Evolutionary conservation across 2,113 vertebrate species (phyloP), one percentile per base, ranked within the genome.

Genomic region (Podarcis cretensis): DNA sequence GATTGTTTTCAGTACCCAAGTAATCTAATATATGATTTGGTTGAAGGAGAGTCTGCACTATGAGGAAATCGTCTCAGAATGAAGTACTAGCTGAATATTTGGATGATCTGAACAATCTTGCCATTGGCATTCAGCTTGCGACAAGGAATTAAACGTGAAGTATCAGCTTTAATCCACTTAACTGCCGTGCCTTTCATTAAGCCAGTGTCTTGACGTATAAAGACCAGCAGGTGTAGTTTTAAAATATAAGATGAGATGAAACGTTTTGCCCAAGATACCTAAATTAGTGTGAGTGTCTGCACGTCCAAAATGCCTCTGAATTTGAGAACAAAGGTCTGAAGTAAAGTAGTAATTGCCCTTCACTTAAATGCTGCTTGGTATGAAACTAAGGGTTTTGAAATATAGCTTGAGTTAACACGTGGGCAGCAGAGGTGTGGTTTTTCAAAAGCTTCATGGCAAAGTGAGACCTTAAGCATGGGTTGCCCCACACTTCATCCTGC

Each of bases 31-130:
- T 32, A 79, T 89, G 54, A 27, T 57, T 81, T 57, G 79, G 59
- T 90, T 69, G 66, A 90, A 89, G 90, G n/a, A 88, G 89, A 90
- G 89, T 80, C 48, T 71, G 87, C 35, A 86, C 76, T 48, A 8
- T 57, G 13, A 18, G 54, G 68, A 90, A 86, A 18, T 37, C 76
- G 23, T 91, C 90, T 94, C 91, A 94, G 30, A 57, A 83, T 77
- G 23, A 93, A 90, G 4, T 89, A 43, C 65, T 87, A 48, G 84
- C 86, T 83, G 40, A 85, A 89, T 87, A 84, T 86, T 76, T 54
- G 68, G 37, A 40, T 1, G 87, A 35, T 69, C 91, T 69, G 81
- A 85, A 90, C 78, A 93, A 89, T 48, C 43, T 75, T 54, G 27
- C 84, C 43, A 23, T 9, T 8, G 68, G 75, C 40, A 54, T 89